Evolutionary conservation across 2,888 invertebrate species (phyloP), one percentile per base, ranked within the genome.

Genomic region (Agonopterix subpropinquella): DNA sequence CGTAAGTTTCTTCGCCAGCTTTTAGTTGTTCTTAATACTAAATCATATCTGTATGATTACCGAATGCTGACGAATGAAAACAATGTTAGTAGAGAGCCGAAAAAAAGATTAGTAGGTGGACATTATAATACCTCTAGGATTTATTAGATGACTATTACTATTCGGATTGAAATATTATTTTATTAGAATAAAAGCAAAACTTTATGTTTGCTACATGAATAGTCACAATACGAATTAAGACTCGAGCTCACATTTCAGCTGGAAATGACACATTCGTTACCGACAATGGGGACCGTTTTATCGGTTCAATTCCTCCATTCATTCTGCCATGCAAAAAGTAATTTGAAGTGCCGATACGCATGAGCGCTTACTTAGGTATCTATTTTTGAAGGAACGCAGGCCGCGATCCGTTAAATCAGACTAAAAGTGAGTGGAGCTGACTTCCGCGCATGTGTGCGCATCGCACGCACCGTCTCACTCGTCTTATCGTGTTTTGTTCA

Each of bases 201-300:
- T 35, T 42, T 41, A 44, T 44, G 13, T 39, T 39, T 58, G 55
- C 59, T 58, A 60, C 60, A 65, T 66, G 59, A 66, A 68, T 63
- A 67, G 60, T 58, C 64, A 69, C 64, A 68, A 69, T 67, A 59
- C 61, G 62, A 73, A 74, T 74, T 72, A 75, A 70, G 70, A 73
- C 63, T 63, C 69, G 66, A 59, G 70, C 59, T 74, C 74, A 72
- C 73, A 76, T 80, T 73, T 72, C 74, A 62, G 67, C 77, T 81
- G 81, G 70, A 79, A 77, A 73, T 80, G 80, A 82, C 82, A 82
- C 76, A 80, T 80, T 77, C 81, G 78, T 82, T 80, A 79, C 72
- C 72, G 70, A 73, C 75, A 78, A 76, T 77, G 71, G 73, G 64
- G 63, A 66, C 70, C 74, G 70, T 80, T 80, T 82, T 77, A 73